Conservation (phyloP, 1,140 invertebrate species). For the Cryptotermes secundus region DNA sequence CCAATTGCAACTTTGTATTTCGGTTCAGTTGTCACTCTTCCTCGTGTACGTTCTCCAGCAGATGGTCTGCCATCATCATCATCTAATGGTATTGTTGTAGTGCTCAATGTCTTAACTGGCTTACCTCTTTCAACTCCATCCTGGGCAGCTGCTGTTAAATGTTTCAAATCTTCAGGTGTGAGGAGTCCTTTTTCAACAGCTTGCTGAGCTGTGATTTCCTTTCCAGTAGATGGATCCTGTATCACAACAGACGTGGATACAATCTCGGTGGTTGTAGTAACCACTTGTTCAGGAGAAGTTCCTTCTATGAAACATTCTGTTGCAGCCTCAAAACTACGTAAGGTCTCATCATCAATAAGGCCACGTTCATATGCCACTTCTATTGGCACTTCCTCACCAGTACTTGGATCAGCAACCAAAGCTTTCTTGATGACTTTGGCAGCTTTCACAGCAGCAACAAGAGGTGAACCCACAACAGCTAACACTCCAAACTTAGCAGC, state of each 20-base stretch:
- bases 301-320: constrained; percentile 36
- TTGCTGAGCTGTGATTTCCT: constrained; percentile 50
- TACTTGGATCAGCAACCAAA: constrained; percentile 74
- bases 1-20: constrained; percentile 66
- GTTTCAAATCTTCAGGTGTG: constrained; percentile 45
- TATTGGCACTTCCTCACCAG: constrained; percentile 71
- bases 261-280: constrained; percentile 38
- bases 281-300: constrained; percentile 37
- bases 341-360: constrained; percentile 61
- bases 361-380: constrained; percentile 79
- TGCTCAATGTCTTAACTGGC: constrained; percentile 44
- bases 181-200: constrained; percentile 57
- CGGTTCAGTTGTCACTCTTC: constrained; percentile 61
- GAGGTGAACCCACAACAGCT: constrained; percentile 66
- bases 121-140: constrained; percentile 34
- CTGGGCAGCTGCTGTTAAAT: constrained; percentile 37
- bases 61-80: constrained; percentile 48
- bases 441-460: constrained; percentile 59
- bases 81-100: constrained; percentile 46
- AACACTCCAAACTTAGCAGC: constrained; percentile 73
- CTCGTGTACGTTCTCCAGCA: constrained; percentile 58
- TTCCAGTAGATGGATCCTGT: constrained; percentile 46
- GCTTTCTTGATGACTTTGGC: constrained; percentile 51
- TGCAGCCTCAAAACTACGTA: constrained; percentile 55
- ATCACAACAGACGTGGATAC: constrained; percentile 39